Percentiles rank a stretch among this genome's conserved stretches.
Evolutionary conservation across 2,113 vertebrate species (phyloP).

Genomic region (Romanogobio albipinnatus): DNA sequence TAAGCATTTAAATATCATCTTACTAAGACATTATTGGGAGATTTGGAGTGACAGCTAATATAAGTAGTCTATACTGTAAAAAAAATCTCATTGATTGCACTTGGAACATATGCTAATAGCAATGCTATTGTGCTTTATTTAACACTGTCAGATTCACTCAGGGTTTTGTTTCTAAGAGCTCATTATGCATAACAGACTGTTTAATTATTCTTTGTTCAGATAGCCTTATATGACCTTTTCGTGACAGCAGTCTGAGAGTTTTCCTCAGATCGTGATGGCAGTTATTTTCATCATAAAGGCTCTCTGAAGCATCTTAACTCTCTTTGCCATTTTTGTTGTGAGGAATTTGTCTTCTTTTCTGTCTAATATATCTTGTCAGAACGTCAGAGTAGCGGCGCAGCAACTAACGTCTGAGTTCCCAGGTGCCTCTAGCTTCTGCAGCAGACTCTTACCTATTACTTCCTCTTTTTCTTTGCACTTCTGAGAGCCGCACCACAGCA

Average conservation of each 20-base stretch:
- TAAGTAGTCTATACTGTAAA: no score
- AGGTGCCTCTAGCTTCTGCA: conserved; percentile 18
- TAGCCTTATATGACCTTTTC: neutral
- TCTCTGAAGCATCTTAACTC: neutral
- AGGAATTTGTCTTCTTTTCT: conserved; percentile 21
- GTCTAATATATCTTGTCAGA: conserved; percentile 41
- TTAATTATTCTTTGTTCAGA: neutral
- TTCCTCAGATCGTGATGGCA: neutral
- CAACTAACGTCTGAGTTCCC: conserved; percentile 43
- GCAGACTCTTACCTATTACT: conserved; percentile 44
- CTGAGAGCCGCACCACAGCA: conserved; percentile 30
- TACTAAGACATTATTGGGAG: no score
- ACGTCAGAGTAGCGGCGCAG: conserved; percentile 14
- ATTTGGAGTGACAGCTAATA: no score
- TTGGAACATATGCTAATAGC: neutral
- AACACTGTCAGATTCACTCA: conserved; percentile 16
- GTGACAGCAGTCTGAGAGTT: neutral
- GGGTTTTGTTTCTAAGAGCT: neutral
- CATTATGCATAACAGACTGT: neutral
- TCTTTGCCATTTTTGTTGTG: conserved; percentile 27
- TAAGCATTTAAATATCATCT: no score
- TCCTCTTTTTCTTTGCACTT: conserved; percentile 47
- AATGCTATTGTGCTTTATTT: neutral
- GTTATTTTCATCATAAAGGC: conserved; percentile 10
- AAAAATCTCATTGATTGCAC: neutral